These are phyloP conservation scores for Mythimna impura DNA, from an alignment of 2,888 invertebrate genomes.

Conservation along the genomic window DNA sequence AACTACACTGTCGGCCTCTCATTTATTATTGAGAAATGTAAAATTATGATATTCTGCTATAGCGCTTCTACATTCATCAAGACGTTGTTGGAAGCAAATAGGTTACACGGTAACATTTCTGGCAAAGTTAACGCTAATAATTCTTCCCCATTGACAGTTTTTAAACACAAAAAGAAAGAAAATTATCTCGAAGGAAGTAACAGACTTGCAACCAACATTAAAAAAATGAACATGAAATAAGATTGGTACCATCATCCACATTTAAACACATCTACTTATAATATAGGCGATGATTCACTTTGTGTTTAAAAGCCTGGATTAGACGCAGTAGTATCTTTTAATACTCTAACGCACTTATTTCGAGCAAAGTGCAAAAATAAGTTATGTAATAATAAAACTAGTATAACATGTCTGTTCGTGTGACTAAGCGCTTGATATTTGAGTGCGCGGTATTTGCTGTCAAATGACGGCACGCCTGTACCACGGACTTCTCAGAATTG, in stretches of 20 bases:
- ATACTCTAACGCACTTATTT: slow-evolving; percentile 62
- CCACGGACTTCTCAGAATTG: slow-evolving; percentile 69
- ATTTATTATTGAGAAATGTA: slow-evolving; percentile 51
- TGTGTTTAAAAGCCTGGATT: slow-evolving; percentile 62
- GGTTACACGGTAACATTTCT: slow-evolving; percentile 48
- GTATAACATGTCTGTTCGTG: slow-evolving; percentile 64
- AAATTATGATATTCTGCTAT: slow-evolving; percentile 34
- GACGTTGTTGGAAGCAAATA: slow-evolving; percentile 51
- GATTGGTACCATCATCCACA: slow-evolving; percentile 53
- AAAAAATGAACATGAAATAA: slow-evolving; percentile 53
- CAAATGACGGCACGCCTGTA: slow-evolving; percentile 72
- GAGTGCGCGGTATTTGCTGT: slow-evolving; percentile 76
- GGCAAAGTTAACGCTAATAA: slow-evolving; percentile 43
- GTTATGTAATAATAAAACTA: slow-evolving; percentile 68
- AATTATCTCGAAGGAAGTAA: slow-evolving; percentile 31
- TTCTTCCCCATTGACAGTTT: slow-evolving; percentile 46
- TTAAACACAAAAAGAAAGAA: slow-evolving; percentile 36
- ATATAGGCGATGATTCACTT: slow-evolving; percentile 58
- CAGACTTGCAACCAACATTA: slow-evolving; percentile 43
- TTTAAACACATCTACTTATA: slow-evolving; percentile 57
- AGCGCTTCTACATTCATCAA: slow-evolving; percentile 51
- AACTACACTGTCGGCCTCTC: slow-evolving; percentile 44
- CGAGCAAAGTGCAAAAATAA: slow-evolving; percentile 68
- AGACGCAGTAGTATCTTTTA: slow-evolving; percentile 63
- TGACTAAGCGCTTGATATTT: slow-evolving; percentile 85